Conservation (phyloP, 2,888 invertebrate species). For the Lepidocyrtinus sp. region DNA sequence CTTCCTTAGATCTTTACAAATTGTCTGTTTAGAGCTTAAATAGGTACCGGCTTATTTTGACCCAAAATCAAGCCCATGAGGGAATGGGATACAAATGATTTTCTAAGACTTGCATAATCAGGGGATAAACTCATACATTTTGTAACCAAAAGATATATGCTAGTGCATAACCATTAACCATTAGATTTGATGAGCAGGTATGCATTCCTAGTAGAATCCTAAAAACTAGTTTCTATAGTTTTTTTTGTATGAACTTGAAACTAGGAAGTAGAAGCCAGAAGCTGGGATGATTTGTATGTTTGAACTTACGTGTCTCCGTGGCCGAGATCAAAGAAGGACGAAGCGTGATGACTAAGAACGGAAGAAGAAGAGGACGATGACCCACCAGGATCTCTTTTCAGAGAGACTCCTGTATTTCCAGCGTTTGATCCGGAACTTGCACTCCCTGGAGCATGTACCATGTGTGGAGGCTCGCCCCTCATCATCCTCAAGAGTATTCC, state of each 20-base stretch:
- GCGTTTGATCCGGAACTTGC: slow-evolving; percentile 24
- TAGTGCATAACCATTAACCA: too few relatives aligned
- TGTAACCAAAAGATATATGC: too few relatives aligned
- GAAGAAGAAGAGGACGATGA: slow-evolving; percentile 51
- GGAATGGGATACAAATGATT: too few relatives aligned
- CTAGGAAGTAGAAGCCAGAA: too few relatives aligned
- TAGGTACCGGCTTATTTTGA: too few relatives aligned
- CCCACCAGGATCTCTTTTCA: slow-evolving; percentile 47
- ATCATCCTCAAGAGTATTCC: slow-evolving; percentile 69
- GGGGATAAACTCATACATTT: too few relatives aligned
- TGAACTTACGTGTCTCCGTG: slow-evolving; percentile 66
- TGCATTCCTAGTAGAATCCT: not conserved
- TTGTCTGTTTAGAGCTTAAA: too few relatives aligned
- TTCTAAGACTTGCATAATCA: too few relatives aligned
- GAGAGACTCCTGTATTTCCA: slow-evolving; percentile 38
- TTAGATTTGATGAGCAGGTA: too few relatives aligned
- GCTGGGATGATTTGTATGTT: too few relatives aligned
- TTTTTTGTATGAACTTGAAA: not conserved
- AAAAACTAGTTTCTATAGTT: not conserved
- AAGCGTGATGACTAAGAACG: slow-evolving; percentile 56
- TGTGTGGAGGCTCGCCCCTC: slow-evolving; percentile 68
- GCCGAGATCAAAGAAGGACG: slow-evolving; percentile 66
- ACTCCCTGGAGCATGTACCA: slow-evolving; percentile 27
- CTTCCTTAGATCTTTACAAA: too few relatives aligned
- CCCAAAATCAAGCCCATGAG: too few relatives aligned